Conservation (phyloP, 1,140 invertebrate genomes). For the Drosophila mojavensis region DNA sequence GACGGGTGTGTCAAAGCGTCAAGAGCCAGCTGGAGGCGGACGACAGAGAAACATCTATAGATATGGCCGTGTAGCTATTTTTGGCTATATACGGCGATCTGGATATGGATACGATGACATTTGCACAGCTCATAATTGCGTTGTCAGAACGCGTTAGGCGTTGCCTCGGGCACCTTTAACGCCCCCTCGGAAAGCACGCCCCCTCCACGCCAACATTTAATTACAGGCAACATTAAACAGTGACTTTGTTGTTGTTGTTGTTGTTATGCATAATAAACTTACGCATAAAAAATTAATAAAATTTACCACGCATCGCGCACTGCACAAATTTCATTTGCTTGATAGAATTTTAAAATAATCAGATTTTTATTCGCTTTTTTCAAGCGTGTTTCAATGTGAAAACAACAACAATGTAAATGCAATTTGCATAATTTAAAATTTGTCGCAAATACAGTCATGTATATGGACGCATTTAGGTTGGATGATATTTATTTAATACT, state of each 20-base stretch:
- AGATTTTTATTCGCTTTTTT: not conserved
- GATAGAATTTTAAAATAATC: conserved; percentile 56
- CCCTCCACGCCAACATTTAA: conserved; percentile 52
- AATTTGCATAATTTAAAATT: conserved; percentile 64
- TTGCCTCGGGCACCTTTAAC: not conserved
- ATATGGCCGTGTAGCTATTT: conserved; percentile 3
- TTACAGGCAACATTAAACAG: conserved; percentile 73
- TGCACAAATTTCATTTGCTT: conserved; percentile 61
- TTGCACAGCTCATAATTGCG: conserved; percentile 56
- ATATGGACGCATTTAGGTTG: conserved; percentile 8
- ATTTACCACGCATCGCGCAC: conserved; percentile 63
- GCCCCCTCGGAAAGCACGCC: not conserved
- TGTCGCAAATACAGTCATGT: not conserved
- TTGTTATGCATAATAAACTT: conserved; percentile 67
- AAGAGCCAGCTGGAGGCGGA: not conserved
- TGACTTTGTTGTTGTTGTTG: conserved; percentile 38
- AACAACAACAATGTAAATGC: conserved; percentile 65
- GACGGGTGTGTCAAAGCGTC: conserved; percentile 9
- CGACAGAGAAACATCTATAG: not conserved
- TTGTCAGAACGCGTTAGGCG: conserved; percentile 62
- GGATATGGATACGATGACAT: conserved; percentile 34
- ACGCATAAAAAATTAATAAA: conserved; percentile 70
- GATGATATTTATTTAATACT: conserved; percentile 49
- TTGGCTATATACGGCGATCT: not conserved
- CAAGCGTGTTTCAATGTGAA: not conserved